These are phyloP conservation scores for Drosophila yooni DNA, from an alignment of 2,888 invertebrate genomes.

Conservation along the genomic window DNA sequence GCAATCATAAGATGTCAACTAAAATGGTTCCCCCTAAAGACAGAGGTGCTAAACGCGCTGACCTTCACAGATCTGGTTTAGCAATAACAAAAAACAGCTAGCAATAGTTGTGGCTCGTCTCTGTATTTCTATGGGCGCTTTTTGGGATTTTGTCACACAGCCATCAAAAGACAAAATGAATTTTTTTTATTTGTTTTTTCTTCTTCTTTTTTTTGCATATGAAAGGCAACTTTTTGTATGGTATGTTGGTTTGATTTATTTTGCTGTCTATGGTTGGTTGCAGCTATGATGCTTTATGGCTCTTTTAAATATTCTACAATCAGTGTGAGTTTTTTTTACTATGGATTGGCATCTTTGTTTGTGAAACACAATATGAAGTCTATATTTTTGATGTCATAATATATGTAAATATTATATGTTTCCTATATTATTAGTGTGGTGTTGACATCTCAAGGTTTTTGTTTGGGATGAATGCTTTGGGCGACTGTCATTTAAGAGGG, in stretches of 20 bases:
- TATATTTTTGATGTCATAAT: slow-evolving; percentile 58
- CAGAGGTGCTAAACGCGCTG: slow-evolving; percentile 64
- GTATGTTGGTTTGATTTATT: slow-evolving; percentile 11
- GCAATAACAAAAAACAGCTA: slow-evolving; percentile 24
- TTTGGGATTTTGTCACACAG: slow-evolving; percentile 35
- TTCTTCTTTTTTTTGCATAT: slow-evolving; percentile 57
- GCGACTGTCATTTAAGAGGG: neutral
- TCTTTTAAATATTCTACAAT: slow-evolving; percentile 56
- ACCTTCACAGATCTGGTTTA: slow-evolving; percentile 73
- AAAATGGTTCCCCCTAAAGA: slow-evolving; percentile 1
- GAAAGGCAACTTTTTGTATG: slow-evolving; percentile 60
- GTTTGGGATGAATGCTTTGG: slow-evolving; percentile 19
- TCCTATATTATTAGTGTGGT: slow-evolving; percentile 7
- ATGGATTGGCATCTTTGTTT: slow-evolving; percentile 32
- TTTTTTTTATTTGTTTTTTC: slow-evolving; percentile 28
- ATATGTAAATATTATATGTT: slow-evolving; percentile 51
- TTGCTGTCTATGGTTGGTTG: neutral
- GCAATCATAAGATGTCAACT: slow-evolving; percentile 28
- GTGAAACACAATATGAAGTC: slow-evolving; percentile 35
- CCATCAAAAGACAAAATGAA: slow-evolving; percentile 58
- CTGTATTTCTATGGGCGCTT: slow-evolving; percentile 11
- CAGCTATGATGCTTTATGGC: slow-evolving; percentile 36
- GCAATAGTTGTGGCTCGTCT: slow-evolving; percentile 35
- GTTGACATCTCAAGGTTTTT: slow-evolving; percentile 53
- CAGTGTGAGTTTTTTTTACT: slow-evolving; percentile 23